Conservation (phyloP, 1,140 invertebrate genomes). For the Ylistrum balloti region DNA sequence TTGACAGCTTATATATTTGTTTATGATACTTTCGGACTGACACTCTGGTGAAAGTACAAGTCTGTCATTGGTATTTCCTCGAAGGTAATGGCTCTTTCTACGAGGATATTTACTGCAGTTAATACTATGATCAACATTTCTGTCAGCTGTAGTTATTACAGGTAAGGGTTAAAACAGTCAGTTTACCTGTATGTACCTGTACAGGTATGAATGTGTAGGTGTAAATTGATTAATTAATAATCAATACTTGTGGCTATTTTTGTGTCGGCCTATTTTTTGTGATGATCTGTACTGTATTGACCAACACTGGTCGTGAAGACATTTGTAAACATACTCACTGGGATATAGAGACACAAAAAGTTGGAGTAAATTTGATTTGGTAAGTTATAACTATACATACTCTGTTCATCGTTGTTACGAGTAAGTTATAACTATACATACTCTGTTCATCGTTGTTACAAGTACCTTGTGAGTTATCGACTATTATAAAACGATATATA, state of each 20-base stretch:
- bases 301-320: background rate
- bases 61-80: background rate
- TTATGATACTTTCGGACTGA: background rate
- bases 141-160: background rate
- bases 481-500: too few species aligned
- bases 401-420: too few species aligned
- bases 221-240: conserved; percentile 40
- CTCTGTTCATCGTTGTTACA: too few species aligned
- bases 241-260: background rate
- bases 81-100: background rate
- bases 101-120: background rate
- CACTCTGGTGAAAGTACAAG: background rate
- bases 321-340: too few species aligned
- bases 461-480: too few species aligned
- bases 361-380: too few species aligned
- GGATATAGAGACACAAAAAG: too few species aligned
- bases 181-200: background rate
- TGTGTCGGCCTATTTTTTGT: conserved; percentile 5
- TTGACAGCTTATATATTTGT: conserved; percentile 21
- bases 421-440: too few species aligned
- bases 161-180: background rate
- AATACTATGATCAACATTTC: background rate
- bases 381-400: too few species aligned
- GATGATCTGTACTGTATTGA: background rate
- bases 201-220: conserved; percentile 4